Percentiles rank a stretch among this genome's conserved stretches.
These are phyloP conservation scores for Fopius arisanus DNA, from an alignment of 1,140 invertebrate species.

Conservation along the genomic window DNA sequence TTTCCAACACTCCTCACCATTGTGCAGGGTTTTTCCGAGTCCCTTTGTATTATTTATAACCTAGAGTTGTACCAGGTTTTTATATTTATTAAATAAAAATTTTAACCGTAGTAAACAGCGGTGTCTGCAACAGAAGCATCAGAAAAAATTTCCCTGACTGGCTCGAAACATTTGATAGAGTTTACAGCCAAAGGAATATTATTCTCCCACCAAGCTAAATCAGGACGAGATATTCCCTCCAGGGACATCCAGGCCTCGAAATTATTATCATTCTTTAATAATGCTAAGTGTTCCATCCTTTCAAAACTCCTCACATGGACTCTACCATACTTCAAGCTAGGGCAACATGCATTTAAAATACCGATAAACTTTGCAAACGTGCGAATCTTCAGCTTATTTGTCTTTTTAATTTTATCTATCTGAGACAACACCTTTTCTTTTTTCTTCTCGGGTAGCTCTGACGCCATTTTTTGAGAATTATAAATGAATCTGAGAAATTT, in stretches of 20 bases:
- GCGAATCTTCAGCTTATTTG: not conserved
- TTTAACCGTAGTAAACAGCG: too few species aligned
- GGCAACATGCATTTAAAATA: slow-evolving; percentile 9
- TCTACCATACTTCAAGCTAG: not conserved
- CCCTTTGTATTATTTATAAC: too few species aligned
- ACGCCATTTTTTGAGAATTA: slow-evolving; percentile 2
- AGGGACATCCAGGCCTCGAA: slow-evolving; percentile 22
- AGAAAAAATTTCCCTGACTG: slow-evolving; percentile 24
- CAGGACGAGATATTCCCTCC: not conserved
- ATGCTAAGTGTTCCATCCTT: slow-evolving; percentile 12
- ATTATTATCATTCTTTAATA: slow-evolving; percentile 2
- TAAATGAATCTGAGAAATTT: slow-evolving; percentile 24
- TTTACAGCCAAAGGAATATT: slow-evolving; percentile 11
- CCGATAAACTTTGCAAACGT: slow-evolving; percentile 25
- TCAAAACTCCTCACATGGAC: slow-evolving; percentile 22
- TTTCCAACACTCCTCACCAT: too few species aligned
- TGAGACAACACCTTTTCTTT: not conserved
- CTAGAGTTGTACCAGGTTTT: too few species aligned
- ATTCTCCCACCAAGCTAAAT: slow-evolving; percentile 19
- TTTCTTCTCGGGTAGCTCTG: slow-evolving; percentile 18
- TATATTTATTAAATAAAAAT: too few species aligned
- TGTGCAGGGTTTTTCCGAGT: too few species aligned
- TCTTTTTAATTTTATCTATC: slow-evolving; percentile 7
- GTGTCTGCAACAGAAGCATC: too few species aligned
- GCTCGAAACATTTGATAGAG: slow-evolving; percentile 13